Conservation (phyloP, 2,113 vertebrate species). For the Tapirus terrestris region DNA sequence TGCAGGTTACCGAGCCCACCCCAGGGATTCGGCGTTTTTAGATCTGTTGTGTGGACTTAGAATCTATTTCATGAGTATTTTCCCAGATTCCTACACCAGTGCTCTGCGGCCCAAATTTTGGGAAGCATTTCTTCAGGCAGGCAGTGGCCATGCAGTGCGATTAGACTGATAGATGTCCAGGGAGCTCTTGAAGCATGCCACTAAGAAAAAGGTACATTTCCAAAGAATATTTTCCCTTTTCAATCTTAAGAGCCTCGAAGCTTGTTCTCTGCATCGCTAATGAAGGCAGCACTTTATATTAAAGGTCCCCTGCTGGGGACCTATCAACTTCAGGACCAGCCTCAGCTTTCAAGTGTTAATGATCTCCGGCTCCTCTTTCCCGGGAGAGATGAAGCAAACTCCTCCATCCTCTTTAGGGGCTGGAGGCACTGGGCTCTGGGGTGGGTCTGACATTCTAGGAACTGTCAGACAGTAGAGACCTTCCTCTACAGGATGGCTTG, state of each 20-base stretch:
- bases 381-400: neutral
- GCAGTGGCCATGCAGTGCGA: neutral
- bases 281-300: conserved; percentile 57
- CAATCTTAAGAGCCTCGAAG: neutral
- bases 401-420: neutral
- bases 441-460: neutral
- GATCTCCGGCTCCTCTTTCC: neutral
- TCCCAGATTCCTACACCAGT: neutral
- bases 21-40: neutral
- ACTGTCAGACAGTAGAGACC: neutral
- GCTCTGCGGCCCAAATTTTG: neutral
- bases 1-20: neutral
- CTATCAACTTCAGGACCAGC: conserved; percentile 45
- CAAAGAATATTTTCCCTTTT: conserved; percentile 24
- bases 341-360: conserved; percentile 67
- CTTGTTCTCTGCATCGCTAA: conserved; percentile 34
- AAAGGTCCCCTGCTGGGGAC: conserved; percentile 23
- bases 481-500: neutral
- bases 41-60: neutral
- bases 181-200: neutral
- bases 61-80: neutral
- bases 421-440: neutral
- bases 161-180: neutral
- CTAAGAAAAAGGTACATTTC: conserved; percentile 32
- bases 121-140: neutral